phyloP scores from a whole-genome alignment of 1,140 invertebrate genomes.

The Littorina saxatilis region DNA sequence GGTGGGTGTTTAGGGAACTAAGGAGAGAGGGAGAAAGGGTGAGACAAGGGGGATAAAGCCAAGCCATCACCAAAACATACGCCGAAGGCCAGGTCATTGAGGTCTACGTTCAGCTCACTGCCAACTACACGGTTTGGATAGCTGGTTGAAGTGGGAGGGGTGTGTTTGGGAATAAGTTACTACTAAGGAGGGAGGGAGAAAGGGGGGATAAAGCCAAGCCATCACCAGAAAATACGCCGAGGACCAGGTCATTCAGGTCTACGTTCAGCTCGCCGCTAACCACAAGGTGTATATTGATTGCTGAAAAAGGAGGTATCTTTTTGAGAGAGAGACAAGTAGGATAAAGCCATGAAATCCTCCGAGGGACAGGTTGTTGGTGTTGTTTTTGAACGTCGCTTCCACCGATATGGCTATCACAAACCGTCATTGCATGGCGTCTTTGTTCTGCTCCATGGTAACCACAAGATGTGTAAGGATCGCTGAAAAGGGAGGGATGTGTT shows the following conservation, averaged over 20 bases:
- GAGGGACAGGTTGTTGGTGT: slow-evolving; percentile 62
- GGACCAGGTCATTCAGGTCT: slow-evolving; percentile 60
- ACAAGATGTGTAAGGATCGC: slow-evolving; percentile 40
- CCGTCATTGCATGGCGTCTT: too few relatives aligned
- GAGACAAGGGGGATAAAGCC: background rate
- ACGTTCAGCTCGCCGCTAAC: slow-evolving; percentile 66
- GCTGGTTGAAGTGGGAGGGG: background rate
- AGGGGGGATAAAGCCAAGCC: too few relatives aligned
- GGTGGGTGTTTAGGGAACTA: background rate
- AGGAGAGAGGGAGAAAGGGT: background rate
- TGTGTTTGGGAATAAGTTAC: background rate
- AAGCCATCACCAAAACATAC: slow-evolving; percentile 71
- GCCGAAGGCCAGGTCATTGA: slow-evolving; percentile 61
- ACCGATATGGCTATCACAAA: too few relatives aligned
- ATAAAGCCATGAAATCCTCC: slow-evolving; percentile 70
- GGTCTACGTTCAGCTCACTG: slow-evolving; percentile 61
- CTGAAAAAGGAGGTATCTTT: background rate
- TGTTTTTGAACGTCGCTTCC: too few relatives aligned
- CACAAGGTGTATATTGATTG: slow-evolving; percentile 46
- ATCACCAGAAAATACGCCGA: slow-evolving; percentile 70
- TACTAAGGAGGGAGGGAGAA: background rate
- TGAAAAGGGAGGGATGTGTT: background rate
- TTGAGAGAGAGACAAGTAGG: background rate
- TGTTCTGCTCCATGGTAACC: slow-evolving; percentile 67
- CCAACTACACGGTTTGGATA: slow-evolving; percentile 58